Conservation (phyloP, 2,888 invertebrate genomes). For the Chouioia cunea region DNA sequence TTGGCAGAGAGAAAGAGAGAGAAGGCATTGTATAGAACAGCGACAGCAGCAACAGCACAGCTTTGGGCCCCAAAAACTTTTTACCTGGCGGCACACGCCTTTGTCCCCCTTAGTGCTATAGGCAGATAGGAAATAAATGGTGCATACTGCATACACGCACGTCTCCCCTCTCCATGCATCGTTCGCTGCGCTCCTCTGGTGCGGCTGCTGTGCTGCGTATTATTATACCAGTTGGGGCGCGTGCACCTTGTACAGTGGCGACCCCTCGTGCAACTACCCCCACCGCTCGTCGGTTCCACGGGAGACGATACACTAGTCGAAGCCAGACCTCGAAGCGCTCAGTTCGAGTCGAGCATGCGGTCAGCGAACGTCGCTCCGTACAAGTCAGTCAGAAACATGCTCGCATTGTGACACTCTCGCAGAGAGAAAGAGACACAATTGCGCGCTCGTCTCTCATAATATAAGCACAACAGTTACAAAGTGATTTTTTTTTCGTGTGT, state of each 20-base stretch:
- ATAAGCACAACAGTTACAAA: not conserved
- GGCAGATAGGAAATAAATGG: slow-evolving; percentile 44
- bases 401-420: slow-evolving; percentile 18
- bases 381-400: slow-evolving; percentile 2
- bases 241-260: slow-evolving; percentile 44
- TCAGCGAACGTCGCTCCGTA: slow-evolving; percentile 39
- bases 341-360: slow-evolving; percentile 53
- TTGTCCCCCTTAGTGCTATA: not conserved
- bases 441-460: too few species aligned
- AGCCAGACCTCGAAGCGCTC: slow-evolving; percentile 46
- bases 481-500: slow-evolving; percentile 1
- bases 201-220: not conserved
- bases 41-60: slow-evolving; percentile 4
- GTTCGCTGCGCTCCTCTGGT: not conserved
- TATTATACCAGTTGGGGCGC: not conserved
- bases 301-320: slow-evolving; percentile 47
- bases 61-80: slow-evolving; percentile 31
- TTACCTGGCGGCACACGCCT: slow-evolving; percentile 28
- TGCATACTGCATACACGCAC: slow-evolving; percentile 18
- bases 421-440: not conserved
- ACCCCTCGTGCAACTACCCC: slow-evolving; percentile 10
- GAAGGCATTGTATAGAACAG: too few species aligned
- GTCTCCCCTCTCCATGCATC: slow-evolving; percentile 1
- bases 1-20: too few species aligned
- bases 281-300: slow-evolving; percentile 10